A percentile compares a stretch with the other conserved stretches of the same genome.
Evolutionary conservation across 2,888 invertebrate genomes (phyloP).

Genomic region (Iselma pallidipennis): DNA sequence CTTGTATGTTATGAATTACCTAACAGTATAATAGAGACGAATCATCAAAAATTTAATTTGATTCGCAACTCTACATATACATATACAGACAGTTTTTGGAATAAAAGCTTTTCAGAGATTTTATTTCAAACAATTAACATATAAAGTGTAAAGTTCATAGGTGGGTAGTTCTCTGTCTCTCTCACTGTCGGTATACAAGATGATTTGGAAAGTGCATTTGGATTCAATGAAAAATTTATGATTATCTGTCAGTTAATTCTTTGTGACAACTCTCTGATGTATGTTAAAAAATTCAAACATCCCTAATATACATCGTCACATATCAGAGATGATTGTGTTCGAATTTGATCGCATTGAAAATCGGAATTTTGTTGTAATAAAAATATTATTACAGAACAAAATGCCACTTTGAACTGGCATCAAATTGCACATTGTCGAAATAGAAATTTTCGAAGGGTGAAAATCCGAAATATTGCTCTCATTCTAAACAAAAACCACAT

Average conservation of each 20-base stretch:
- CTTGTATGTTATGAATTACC: neutral
- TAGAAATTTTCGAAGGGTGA: neutral
- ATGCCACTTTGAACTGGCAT: slow-evolving; percentile 6
- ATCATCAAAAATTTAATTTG: neutral
- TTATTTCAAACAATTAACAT: neutral
- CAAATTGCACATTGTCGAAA: neutral
- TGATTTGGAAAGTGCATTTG: slow-evolving; percentile 8
- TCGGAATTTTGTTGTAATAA: neutral
- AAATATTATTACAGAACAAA: neutral
- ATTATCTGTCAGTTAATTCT: slow-evolving; percentile 1
- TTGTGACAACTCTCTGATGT: neutral
- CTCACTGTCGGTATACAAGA: neutral
- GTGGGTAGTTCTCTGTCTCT: too few species aligned
- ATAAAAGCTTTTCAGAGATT: neutral
- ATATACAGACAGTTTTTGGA: neutral
- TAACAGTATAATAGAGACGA: neutral
- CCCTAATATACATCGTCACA: neutral
- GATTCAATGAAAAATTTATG: neutral
- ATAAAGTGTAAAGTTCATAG: neutral
- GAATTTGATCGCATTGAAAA: neutral
- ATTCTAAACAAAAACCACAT: too few species aligned
- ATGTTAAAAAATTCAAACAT: neutral
- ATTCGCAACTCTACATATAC: neutral
- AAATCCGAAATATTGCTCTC: neutral
- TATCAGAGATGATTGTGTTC: neutral